Evolutionary conservation across 2,888 invertebrate species (phyloP).

Genomic region (Apeira syringaria): DNA sequence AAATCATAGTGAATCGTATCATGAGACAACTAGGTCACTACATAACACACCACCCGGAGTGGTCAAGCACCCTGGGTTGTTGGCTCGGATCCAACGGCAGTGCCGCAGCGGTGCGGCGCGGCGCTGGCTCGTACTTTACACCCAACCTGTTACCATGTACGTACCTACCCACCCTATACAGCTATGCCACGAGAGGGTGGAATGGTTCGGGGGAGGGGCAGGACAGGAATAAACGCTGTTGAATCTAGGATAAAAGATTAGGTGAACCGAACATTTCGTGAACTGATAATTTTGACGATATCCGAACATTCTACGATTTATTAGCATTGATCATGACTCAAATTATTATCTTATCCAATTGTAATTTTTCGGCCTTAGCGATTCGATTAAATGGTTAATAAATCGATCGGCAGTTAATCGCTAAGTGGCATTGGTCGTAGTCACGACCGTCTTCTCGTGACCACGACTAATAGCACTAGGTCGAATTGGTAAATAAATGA

Average conservation of each 20-base stretch:
- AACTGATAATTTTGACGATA: no score
- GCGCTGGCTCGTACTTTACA: constrained; percentile 11
- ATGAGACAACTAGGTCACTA: constrained; percentile 1
- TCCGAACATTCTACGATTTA: no score
- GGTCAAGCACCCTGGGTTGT: constrained; percentile 4
- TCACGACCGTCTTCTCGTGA: no score
- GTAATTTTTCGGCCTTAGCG: no score
- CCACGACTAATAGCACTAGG: no score
- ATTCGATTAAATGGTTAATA: no score
- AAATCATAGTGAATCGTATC: background rate
- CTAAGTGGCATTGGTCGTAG: no score
- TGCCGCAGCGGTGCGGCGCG: constrained; percentile 19
- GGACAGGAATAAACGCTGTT: constrained; percentile 2
- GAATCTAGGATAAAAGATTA: constrained; percentile 8
- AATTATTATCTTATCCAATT: no score
- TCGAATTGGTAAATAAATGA: no score
- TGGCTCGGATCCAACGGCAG: constrained; percentile 18
- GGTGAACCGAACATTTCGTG: no score
- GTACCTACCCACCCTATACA: background rate
- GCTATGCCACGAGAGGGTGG: background rate
- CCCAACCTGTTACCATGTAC: constrained; percentile 23
- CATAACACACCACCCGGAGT: background rate
- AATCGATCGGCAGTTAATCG: no score
- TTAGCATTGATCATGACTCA: no score
- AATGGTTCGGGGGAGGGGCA: background rate